Base-by-base conservation (phyloP, 2,797 vertebrate genomes). In the Intellagama lesueurii region DNA sequence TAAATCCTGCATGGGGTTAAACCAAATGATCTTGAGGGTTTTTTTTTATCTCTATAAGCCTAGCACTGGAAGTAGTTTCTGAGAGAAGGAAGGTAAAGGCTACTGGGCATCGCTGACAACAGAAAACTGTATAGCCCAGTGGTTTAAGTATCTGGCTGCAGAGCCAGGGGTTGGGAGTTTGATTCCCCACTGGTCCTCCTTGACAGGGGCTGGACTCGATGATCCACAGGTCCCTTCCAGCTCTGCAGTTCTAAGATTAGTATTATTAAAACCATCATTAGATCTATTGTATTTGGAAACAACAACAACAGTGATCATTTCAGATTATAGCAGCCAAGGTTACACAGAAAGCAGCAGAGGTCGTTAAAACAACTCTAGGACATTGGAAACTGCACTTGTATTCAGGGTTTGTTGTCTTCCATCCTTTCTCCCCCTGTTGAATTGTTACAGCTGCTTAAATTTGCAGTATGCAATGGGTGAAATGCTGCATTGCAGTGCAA, bases 401-500 rank as follows among this genome's bases (percentile, higher is more conserved):
- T 3, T 60, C 24, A 26, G 32, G 76, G 77, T 68, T 49, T 87
- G 40, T 0, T 7, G 30, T 40, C 91, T 85, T 78, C 28, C 49
- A 8, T 60, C 14, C 75, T 17, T 30, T 60, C 32, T 12, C 30
- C 49, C 24, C 17, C 30, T 14, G 4, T 7, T 56, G n/a, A 24
- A 72, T 72, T 72, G 47, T 60, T 73, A 49, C 4, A 35, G 11
- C 28, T 88, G 79, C 5, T 35, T 87, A 70, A 32, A 87, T 40
- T 28, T 32, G 70, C 30, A 66, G 81, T 32, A 11, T 66, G 7
- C 30, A 83, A 64, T 60, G 47, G 86, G 64, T 80, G 56, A 86
- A 92, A 17, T 81, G 64, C 78, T 92, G 40, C 28, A 73, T 11
- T 92, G 64, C 86, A 88, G 90, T 91, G 79, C 24, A 86, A 52